Conservation (phyloP, 2,888 invertebrate species). For the Polydrusus tereticollis region DNA sequence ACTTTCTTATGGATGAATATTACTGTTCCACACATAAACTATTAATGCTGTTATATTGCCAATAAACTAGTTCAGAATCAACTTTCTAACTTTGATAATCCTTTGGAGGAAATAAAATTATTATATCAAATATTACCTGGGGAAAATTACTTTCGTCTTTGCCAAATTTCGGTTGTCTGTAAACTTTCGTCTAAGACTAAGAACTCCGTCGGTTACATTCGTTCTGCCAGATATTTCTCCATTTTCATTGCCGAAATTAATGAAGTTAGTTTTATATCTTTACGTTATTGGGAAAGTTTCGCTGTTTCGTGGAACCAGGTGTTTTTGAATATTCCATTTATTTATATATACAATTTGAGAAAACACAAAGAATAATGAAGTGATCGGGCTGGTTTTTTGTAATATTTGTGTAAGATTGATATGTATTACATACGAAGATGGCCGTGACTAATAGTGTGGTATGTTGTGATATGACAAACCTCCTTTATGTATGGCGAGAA, state of each 20-base stretch:
- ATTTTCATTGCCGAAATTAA: constrained; percentile 12
- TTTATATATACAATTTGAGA: too few species aligned
- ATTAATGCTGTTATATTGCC: background rate
- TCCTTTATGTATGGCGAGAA: too few species aligned
- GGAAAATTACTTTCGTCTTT: constrained; percentile 22
- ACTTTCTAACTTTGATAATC: constrained; percentile 18
- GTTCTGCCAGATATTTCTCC: background rate
- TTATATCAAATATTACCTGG: constrained; percentile 25
- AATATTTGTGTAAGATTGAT: too few species aligned
- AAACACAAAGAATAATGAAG: too few species aligned
- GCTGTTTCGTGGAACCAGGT: background rate
- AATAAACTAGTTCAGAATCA: constrained; percentile 12
- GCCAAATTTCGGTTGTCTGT: constrained; percentile 16
- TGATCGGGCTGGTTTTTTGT: too few species aligned
- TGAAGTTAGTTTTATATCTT: constrained; percentile 18
- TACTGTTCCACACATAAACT: background rate
- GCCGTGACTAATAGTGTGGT: too few species aligned
- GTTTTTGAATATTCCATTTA: background rate
- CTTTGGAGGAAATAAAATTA: constrained; percentile 14
- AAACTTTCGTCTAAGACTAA: constrained; percentile 17
- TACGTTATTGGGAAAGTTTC: constrained; percentile 1
- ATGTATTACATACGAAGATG: too few species aligned
- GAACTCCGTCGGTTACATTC: background rate
- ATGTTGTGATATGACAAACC: too few species aligned
- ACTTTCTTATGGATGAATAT: background rate